These are phyloP conservation scores for Hafferia zeledoni DNA, from an alignment of 2,797 vertebrate species.

Conservation along the genomic window DNA sequence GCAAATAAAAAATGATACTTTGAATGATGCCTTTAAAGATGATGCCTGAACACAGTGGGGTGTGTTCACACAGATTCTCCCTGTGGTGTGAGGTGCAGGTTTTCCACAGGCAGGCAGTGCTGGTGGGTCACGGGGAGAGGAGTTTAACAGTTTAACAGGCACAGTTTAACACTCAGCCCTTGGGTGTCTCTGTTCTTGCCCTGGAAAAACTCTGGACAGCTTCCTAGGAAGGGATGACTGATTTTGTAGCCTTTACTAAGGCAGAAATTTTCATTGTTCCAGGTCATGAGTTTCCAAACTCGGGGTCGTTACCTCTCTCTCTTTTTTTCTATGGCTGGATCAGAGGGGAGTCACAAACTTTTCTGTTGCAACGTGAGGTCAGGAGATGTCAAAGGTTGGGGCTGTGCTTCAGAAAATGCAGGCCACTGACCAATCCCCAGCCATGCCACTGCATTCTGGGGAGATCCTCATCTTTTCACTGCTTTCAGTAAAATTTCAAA, in stretches of 20 bases:
- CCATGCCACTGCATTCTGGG: not conserved
- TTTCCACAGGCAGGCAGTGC: not conserved
- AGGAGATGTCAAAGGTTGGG: slow-evolving; percentile 24
- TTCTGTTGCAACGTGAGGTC: not conserved
- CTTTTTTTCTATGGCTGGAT: not conserved
- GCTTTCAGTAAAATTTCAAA: slow-evolving; percentile 7
- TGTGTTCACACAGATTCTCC: not conserved
- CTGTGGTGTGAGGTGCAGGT: not conserved
- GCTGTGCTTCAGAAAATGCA: not conserved
- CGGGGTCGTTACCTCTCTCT: not conserved
- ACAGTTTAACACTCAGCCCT: not conserved
- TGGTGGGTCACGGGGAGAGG: not conserved
- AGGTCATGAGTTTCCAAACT: slow-evolving; percentile 1
- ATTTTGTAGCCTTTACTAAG: not conserved
- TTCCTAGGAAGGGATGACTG: not conserved
- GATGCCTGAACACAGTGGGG: not conserved
- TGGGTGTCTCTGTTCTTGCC: not conserved
- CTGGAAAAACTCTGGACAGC: not conserved
- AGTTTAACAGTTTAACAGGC: not conserved
- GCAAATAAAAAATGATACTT: not conserved
- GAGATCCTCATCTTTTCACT: not conserved
- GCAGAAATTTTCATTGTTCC: not conserved
- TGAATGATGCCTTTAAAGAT: not conserved
- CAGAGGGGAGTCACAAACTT: slow-evolving; percentile 7
- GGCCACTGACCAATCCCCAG: not conserved